Percentiles rank a stretch among this genome's conserved stretches.
Conservation (phyloP, 2,888 invertebrate genomes). For the Volucella inflata region DNA sequence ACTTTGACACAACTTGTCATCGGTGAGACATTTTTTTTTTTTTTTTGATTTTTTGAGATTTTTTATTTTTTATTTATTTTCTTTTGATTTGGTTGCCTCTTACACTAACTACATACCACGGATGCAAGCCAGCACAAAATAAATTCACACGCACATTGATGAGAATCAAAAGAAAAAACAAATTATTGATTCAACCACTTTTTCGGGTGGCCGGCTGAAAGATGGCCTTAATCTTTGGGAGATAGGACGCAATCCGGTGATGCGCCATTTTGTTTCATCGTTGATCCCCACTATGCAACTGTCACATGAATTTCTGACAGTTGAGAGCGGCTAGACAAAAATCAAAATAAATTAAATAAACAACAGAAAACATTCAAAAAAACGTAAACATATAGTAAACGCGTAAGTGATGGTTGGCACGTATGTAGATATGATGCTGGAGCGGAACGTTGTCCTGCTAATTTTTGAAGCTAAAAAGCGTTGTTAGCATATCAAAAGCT, state of each 20-base stretch:
- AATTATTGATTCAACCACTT: slow-evolving; percentile 52
- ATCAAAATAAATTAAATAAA: background rate
- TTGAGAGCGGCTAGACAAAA: background rate
- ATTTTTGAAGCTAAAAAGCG: slow-evolving; percentile 16
- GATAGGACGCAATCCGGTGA: slow-evolving; percentile 46
- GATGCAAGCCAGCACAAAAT: background rate
- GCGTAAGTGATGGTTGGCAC: slow-evolving; percentile 35
- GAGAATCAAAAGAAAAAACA: background rate
- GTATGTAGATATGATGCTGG: slow-evolving; percentile 21
- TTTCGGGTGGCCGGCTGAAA: slow-evolving; percentile 65
- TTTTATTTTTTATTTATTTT: background rate
- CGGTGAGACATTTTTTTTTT: slow-evolving; percentile 14
- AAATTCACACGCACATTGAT: slow-evolving; percentile 13
- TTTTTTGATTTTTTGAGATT: background rate
- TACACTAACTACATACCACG: slow-evolving; percentile 10
- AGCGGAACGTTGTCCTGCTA: background rate
- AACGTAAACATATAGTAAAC: background rate
- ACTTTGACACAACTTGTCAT: slow-evolving; percentile 42
- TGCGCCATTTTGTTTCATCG: slow-evolving; percentile 66
- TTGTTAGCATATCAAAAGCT: slow-evolving; percentile 39
- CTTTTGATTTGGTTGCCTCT: no score
- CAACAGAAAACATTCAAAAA: background rate
- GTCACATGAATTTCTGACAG: slow-evolving; percentile 1
- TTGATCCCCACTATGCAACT: slow-evolving; percentile 10
- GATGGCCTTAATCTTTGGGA: slow-evolving; percentile 57